phyloP scores from a whole-genome alignment of 1,140 invertebrate species.

The Gryllus bimaculatus region DNA sequence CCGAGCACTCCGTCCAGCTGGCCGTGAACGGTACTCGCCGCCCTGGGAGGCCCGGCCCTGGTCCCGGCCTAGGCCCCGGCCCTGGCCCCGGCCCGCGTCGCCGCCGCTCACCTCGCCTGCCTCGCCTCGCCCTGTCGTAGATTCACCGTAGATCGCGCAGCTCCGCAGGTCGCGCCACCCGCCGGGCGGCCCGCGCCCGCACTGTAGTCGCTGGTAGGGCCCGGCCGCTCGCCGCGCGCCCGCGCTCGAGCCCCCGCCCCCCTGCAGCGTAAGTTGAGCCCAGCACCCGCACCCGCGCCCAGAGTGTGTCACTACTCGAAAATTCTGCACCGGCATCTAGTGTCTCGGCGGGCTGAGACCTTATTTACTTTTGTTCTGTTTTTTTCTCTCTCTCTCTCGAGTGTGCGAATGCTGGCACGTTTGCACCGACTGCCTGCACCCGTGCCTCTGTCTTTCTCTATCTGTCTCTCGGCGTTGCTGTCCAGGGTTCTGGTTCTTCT shows the following conservation, averaged over 20 bases:
- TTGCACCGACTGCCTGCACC: not conserved
- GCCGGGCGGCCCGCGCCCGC: too few species aligned
- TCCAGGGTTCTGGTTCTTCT: too few species aligned
- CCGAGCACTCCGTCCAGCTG: constrained; percentile 24
- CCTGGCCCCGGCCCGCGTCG: not conserved
- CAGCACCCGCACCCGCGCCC: not conserved
- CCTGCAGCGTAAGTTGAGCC: not conserved
- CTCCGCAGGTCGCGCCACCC: not conserved
- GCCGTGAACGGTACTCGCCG: constrained; percentile 27
- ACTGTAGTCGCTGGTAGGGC: not conserved
- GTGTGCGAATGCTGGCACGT: not conserved
- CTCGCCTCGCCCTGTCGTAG: not conserved
- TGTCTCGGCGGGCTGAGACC: not conserved
- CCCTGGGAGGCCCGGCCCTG: not conserved
- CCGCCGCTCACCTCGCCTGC: not conserved
- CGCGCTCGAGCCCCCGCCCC: too few species aligned
- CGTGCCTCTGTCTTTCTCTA: too few species aligned
- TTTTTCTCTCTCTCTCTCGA: not conserved
- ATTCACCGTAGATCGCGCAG: not conserved
- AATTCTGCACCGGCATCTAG: not conserved
- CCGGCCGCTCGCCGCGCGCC: too few species aligned
- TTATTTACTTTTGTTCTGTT: not conserved
- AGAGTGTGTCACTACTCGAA: not conserved
- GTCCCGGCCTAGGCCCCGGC: not conserved
- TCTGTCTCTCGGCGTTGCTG: too few species aligned